Base-by-base conservation (phyloP, 1,140 invertebrate genomes). In the Zaprionus vittiger region DNA sequence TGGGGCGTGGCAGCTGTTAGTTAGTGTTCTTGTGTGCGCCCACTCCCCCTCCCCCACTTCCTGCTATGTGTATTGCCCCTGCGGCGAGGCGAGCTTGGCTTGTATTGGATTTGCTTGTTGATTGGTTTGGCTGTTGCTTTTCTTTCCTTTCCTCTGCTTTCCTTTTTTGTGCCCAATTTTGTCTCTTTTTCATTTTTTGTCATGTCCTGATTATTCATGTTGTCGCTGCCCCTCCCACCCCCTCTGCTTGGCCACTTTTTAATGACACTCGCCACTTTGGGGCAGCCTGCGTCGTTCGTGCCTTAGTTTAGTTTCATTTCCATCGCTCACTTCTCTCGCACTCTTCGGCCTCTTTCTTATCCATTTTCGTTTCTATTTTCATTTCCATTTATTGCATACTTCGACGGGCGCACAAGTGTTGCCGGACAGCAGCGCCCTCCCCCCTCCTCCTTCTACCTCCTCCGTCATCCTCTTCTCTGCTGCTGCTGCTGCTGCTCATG, bases 81-180 rank as follows among this genome's bases (percentile, higher is more conserved):
- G 44, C 5, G 17, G 5, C 11, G 26, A 9, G 17, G 5, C 11
- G 49, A 17, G 34, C 73, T 89, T 80, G 84, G 70, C 77, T 73
- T 83, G 78, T 83, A 87, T 87, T 83, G 80, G 81, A 83, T 89
- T 87, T 79, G 83, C 80, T 89, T 89, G 84, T 89, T 87, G 83
- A 87, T 87, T 87, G 83, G 77, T 81, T 87, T 89, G 83, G 34
- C 20, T 37, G 34, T 54, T 82, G 82, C 69, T 75, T 34, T 56
- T 24, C 12, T 28, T 41, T 68, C 60, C 47, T 61, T 72, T 55
- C 69, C 65, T 22, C 72, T 72, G 44, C 41, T 74, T 79, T 68
- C 66, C 64, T 78, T 74, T 77, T 65, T 37, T 22, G 57, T 75
- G 61, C 69, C 71, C 80, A 83, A 80, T 64, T 17, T 64, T 55